Evolutionary conservation across 2,113 vertebrate genomes (phyloP), one percentile per base, ranked within the genome.

Genomic region (Megalops atlanticus): DNA sequence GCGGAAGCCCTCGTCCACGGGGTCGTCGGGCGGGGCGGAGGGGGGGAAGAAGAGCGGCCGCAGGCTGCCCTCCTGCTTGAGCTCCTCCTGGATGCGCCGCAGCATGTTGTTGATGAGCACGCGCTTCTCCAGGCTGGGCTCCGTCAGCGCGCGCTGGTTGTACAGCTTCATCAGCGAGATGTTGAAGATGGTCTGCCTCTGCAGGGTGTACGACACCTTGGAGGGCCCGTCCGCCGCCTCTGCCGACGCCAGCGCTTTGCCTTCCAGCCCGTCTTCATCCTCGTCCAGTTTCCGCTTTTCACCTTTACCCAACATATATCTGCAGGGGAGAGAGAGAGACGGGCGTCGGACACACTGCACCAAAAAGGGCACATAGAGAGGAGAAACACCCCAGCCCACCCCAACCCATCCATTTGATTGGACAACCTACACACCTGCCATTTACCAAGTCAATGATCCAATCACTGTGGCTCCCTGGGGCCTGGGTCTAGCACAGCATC

Each of bases 161-260:
- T 98, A 99, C 85, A 99, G 95, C 92, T 99, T 99, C 98, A 99
- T 98, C 91, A 99, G 95, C 87, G 98, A 99, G 96, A 99, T 98
- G 96, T 98, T 99, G 95, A 99, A 99, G 94, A 99, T 97, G 95
- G 98, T 98, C 95, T 99, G 98, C 81, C 98, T 95, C 94, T 99
- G 98, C 93, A 99, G 95, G 82, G 97, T 98, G 96, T 99, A 99
- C 6, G 98, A 99, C 91, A 97, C 97, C 94, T 97, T 98, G 85
- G 97, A 98, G 74, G 96, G 94, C 88, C 95, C 96, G 2, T 97
- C 96, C 0, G 84, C 86, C 87, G 0, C 76, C 31, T 4, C 77
- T 38, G 76, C 52, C 74, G 90, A 89, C 87, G 92, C 92, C 87
- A 92, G 85, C 83, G 91, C 80, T 89, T 93, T 95, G 89, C 93